Evolutionary conservation across 2,797 vertebrate species (phyloP), one percentile per base, ranked within the genome.

Genomic region (Sphaeramia orbicularis): DNA sequence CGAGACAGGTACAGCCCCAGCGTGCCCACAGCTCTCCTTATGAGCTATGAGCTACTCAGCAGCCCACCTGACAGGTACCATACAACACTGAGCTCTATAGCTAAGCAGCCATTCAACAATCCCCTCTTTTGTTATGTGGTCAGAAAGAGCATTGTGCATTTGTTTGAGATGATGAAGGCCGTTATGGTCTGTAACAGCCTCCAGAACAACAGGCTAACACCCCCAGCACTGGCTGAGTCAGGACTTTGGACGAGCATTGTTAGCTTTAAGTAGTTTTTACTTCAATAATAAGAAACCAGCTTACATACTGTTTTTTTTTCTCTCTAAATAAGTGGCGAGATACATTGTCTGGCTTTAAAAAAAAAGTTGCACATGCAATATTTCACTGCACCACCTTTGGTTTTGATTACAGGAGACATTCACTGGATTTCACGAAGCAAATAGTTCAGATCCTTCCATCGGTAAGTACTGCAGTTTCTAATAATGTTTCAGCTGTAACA

Each of bases 41-140:
- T 60, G 24, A 27, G 16, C 53, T 58, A 14, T 66, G 54, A 76
- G 62, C 56, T 45, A 15, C 63, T 83, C 57, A 62, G 74, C 79
- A 53, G 43, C 55, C 68, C 55, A 54, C 42, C 64, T 66, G 76
- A 73, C 76, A 78, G 71, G 87, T 76, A 86, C 84, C 65, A 77
- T 73, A 67, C 14, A 73, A 79, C 83, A 81, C 75, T 53, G 48
- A 85, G 58, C 75, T 89, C 79, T 68, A 63, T 66, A 47, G 60
- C 65, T 77, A 82, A 84, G 76, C 73, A 71, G 60, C 67, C 74
- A 81, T 87, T 89, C 59, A 84, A 83, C 81, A 92, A 90, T 78
- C 62, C 80, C 69, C 72, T 68, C 37, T 74, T 86, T 84, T 82
- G 80, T 85, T 85, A 60, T 62, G 62, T 45, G 63, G 67, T 67